These are phyloP conservation scores for Austrolebias charrua DNA, from an alignment of 2,797 vertebrate species.

Conservation along the genomic window DNA sequence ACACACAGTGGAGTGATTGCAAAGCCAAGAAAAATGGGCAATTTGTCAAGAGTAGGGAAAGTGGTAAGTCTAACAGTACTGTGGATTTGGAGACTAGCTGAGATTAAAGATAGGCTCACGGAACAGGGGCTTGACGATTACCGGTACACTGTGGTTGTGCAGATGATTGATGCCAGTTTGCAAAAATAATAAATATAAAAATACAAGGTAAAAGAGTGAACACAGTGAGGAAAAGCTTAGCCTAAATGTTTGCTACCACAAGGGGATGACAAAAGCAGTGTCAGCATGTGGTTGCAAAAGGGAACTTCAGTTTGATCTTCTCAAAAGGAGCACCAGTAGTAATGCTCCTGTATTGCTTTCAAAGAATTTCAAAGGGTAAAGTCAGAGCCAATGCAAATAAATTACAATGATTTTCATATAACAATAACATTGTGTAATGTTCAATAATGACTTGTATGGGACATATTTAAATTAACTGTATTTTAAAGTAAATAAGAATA, in stretches of 20 bases:
- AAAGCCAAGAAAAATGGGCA: conserved; percentile 72
- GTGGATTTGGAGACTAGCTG: conserved; percentile 69
- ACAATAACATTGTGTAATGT: not conserved
- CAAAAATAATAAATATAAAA: conserved; percentile 66
- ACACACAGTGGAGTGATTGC: conserved; percentile 58
- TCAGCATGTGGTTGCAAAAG: conserved; percentile 31
- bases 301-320: conserved; percentile 20
- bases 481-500: no score
- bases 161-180: conserved; percentile 78
- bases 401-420: conserved; percentile 13
- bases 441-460: not conserved
- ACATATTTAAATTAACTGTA: not conserved
- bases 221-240: conserved; percentile 59
- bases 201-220: conserved; percentile 56
- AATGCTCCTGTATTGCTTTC: conserved; percentile 7
- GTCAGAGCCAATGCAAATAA: conserved; percentile 22
- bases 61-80: conserved; percentile 64
- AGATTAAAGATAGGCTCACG: conserved; percentile 75
- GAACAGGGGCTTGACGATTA: conserved; percentile 76
- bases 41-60: conserved; percentile 75
- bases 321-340: not conserved
- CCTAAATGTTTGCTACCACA: conserved; percentile 67
- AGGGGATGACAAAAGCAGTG: conserved; percentile 56
- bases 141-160: conserved; percentile 65
- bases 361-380: conserved; percentile 13